Conservation (phyloP, 2,113 vertebrate species). For the Brachionichthys hirsutus region DNA sequence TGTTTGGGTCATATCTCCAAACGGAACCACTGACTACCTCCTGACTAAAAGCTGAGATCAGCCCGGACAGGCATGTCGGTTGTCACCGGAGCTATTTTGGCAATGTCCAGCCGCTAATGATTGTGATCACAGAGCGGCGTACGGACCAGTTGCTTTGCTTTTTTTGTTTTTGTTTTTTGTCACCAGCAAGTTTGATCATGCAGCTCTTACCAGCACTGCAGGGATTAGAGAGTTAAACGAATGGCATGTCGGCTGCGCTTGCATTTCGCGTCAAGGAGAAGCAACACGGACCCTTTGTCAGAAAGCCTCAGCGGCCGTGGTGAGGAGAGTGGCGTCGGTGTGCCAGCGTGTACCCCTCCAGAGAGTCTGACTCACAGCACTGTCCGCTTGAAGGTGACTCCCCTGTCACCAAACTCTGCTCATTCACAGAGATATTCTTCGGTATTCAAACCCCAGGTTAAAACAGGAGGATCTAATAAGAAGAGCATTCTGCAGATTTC, state of each 20-base stretch:
- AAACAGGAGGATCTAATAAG: conserved; percentile 69
- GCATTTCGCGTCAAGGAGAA: conserved; percentile 91
- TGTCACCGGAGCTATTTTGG: conserved; percentile 83
- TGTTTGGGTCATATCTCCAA: conserved; percentile 69
- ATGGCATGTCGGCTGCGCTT: conserved; percentile 91
- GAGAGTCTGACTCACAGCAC: conserved; percentile 75
- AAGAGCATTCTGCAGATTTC: conserved; percentile 91
- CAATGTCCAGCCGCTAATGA: conserved; percentile 77
- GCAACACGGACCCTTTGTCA: conserved; percentile 88
- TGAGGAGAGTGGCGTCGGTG: conserved; percentile 67
- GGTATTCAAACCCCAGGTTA: conserved; percentile 78
- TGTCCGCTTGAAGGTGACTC: conserved; percentile 84
- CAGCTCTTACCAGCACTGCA: conserved; percentile 58
- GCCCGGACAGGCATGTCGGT: conserved; percentile 75
- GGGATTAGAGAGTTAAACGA: conserved; percentile 85
- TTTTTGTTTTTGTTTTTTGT: conserved; percentile 54
- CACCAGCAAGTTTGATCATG: conserved; percentile 73
- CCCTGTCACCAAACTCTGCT: conserved; percentile 76
- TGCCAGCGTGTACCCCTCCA: conserved; percentile 65
- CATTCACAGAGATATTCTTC: conserved; percentile 72
- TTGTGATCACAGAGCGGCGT: conserved; percentile 74
- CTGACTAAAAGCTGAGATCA: conserved; percentile 70
- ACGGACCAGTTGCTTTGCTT: conserved; percentile 79
- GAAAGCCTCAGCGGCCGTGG: conserved; percentile 83
- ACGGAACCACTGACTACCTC: conserved; percentile 71